A percentile compares a stretch with the other conserved stretches of the same genome.
phyloP scores from a whole-genome alignment of 2,888 invertebrate genomes.

The Dasysyrphus albostriatus region DNA sequence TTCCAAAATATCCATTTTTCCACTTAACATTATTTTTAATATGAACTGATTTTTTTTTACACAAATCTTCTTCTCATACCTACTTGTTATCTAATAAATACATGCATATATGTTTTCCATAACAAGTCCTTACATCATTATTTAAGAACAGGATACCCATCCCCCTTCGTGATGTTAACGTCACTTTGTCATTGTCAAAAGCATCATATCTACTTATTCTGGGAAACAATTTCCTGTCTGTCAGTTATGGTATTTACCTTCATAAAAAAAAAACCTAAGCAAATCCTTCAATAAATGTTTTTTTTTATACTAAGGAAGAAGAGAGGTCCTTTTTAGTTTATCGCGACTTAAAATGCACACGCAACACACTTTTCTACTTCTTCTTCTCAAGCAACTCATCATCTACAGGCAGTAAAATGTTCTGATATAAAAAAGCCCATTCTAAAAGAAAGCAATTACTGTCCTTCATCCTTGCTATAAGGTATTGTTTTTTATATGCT shows the following conservation, averaged over 20 bases:
- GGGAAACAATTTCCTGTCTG: slow-evolving; percentile 43
- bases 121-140: slow-evolving; percentile 1
- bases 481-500: slow-evolving; percentile 33
- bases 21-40: neutral
- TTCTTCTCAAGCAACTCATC: slow-evolving; percentile 25
- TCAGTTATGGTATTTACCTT: slow-evolving; percentile 22
- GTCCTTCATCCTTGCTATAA: slow-evolving; percentile 53
- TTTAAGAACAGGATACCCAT: neutral
- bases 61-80: neutral
- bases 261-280: neutral
- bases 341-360: slow-evolving; percentile 58
- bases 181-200: slow-evolving; percentile 48
- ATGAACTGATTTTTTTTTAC: slow-evolving; percentile 4
- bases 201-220: slow-evolving; percentile 17
- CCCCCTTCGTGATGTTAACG: slow-evolving; percentile 13
- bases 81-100: neutral
- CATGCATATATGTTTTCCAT: neutral
- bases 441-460: slow-evolving; percentile 67
- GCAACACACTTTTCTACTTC: slow-evolving; percentile 5
- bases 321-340: slow-evolving; percentile 23
- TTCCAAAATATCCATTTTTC: neutral
- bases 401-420: slow-evolving; percentile 6
- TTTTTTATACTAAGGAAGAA: slow-evolving; percentile 1
- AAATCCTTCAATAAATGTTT: neutral
- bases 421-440: neutral